Conservation (phyloP, 2,113 vertebrate genomes). For the Misgurnus anguillicaudatus region DNA sequence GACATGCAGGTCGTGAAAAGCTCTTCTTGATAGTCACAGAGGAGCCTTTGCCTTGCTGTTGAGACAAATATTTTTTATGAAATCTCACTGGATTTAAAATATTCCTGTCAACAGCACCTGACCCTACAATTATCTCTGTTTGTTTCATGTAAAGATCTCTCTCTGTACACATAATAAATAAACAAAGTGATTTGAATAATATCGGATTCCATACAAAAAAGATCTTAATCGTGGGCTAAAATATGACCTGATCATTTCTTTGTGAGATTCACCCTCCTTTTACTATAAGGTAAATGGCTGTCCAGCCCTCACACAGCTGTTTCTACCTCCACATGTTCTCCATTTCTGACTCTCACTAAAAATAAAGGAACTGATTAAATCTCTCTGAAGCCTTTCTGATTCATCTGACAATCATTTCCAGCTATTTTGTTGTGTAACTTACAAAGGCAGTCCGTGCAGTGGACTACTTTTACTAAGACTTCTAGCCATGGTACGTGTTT, state of each 20-base stretch:
- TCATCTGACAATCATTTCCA: conserved; percentile 40
- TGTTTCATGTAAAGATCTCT: background rate
- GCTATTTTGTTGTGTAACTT: conserved; percentile 57
- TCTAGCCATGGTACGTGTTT: conserved; percentile 61
- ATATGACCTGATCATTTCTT: background rate
- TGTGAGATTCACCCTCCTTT: background rate
- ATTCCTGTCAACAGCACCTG: conserved; percentile 11
- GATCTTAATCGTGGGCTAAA: background rate
- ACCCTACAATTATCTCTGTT: background rate
- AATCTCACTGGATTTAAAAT: conserved; percentile 8
- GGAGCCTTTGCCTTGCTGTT: conserved; percentile 62
- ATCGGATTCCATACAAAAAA: too few relatives aligned
- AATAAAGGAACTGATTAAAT: conserved; percentile 40
- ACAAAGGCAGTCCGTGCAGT: conserved; percentile 58
- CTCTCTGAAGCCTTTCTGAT: conserved; percentile 34
- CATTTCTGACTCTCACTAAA: background rate
- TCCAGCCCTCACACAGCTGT: background rate
- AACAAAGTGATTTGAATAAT: too few relatives aligned
- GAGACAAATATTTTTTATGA: conserved; percentile 50
- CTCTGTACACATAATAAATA: too few relatives aligned
- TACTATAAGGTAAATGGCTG: background rate
- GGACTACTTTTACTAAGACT: conserved; percentile 51
- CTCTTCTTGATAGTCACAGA: conserved; percentile 71
- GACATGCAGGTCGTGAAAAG: conserved; percentile 89
- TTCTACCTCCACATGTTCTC: conserved; percentile 21